Base-by-base conservation (phyloP, 2,797 vertebrate genomes). In the Xiphorhynchus erythropygius region DNA sequence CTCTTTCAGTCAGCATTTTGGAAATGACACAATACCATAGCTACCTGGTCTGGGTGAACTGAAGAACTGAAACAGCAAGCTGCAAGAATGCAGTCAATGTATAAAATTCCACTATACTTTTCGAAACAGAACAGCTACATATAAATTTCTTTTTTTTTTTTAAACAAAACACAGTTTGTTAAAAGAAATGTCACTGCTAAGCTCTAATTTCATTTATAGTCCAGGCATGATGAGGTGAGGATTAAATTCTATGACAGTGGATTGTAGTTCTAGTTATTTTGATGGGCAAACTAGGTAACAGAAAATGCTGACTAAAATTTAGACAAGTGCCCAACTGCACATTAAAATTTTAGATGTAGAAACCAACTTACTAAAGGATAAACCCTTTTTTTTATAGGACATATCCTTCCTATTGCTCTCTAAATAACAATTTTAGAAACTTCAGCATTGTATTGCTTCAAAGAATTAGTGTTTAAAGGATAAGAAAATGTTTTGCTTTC, bases 401-500 rank as follows among this genome's bases (percentile, higher is more conserved):
- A 18, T 15, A 77, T 94, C 4, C 14, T 89, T 91, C 30, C 84
- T 91, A 68, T 71, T 47, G 32, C 60, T 91, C 37, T 90, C 62
- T 89, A 81, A 92, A 80, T 90, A 90, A 92, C 60, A 59, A 16
- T 89, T 95, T 81, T 87, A 30, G 27, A 30, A 12, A 50, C 44
- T 62, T 89, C 84, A 83, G 44, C 24, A 50, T 77, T 93, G 63
- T 41, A 39, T 8, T 11, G 0, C 65, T 97, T 85, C 85, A 90
- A 96, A 96, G 62, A 84, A 74, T 94, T 93, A 89, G 13, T 10
- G 9, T 94, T 96, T 93, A 81, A 86, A 95, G 50, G 22, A 47
- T 44, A 71, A 93, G 55, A 96, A 94, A 96, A 85, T 60, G 7
- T 91, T 97, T 95, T 95, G 16, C 52, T 88, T 97, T 96, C 50